Conservation (phyloP, 2,888 invertebrate species). For the Apamea anceps region DNA sequence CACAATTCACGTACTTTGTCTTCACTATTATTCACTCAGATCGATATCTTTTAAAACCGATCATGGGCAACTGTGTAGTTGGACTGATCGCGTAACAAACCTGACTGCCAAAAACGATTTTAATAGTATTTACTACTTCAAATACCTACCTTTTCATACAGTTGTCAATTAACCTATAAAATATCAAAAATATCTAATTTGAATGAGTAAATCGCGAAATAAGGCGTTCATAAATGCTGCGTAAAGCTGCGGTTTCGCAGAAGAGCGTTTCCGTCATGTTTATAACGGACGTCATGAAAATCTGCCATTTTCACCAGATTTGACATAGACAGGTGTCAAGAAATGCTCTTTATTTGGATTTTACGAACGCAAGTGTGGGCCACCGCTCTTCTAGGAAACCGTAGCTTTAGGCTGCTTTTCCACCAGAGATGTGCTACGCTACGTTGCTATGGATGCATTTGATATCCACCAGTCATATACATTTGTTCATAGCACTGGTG, state of each 20-base stretch:
- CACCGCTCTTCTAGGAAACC: too few species aligned
- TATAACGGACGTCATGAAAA: background rate
- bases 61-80: slow-evolving; percentile 16
- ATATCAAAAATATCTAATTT: background rate
- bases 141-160: slow-evolving; percentile 1
- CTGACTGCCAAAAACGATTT: slow-evolving; percentile 40
- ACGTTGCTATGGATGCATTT: too few species aligned
- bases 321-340: background rate
- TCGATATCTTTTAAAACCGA: background rate
- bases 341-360: too few species aligned
- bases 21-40: slow-evolving; percentile 21
- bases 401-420: too few species aligned
- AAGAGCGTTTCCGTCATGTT: background rate
- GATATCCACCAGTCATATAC: too few species aligned
- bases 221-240: background rate
- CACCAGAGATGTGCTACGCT: too few species aligned
- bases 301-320: background rate
- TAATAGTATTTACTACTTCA: background rate
- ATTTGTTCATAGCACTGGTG: too few species aligned
- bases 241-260: background rate
- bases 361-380: too few species aligned
- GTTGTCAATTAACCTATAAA: background rate
- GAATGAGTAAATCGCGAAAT: background rate
- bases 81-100: slow-evolving; percentile 3
- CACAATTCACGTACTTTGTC: slow-evolving; percentile 1